Percentiles rank a stretch among this genome's conserved stretches.
Evolutionary conservation across 2,113 vertebrate species (phyloP).

Genomic region (Ciconia stormi): DNA sequence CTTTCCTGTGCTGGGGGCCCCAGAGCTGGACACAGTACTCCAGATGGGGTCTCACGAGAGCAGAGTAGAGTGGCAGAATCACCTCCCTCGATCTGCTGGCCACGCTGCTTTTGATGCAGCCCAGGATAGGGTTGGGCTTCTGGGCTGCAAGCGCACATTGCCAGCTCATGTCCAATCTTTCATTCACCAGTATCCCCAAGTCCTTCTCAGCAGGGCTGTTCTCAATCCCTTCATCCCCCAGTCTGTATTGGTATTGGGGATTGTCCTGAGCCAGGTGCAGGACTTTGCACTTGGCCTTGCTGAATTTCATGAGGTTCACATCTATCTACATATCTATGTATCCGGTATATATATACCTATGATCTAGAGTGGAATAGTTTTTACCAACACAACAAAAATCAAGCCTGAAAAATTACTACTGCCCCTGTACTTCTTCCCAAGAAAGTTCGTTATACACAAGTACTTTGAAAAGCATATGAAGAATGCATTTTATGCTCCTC

Average conservation of each 20-base stretch:
- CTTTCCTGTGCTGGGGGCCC: neutral
- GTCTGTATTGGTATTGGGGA: neutral
- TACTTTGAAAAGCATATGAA: neutral
- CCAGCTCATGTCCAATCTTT: neutral
- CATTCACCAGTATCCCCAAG: neutral
- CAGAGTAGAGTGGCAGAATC: neutral
- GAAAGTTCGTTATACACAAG: neutral
- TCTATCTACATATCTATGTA: neutral
- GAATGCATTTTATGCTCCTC: neutral
- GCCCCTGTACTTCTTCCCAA: neutral
- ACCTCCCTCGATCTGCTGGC: neutral
- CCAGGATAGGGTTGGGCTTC: neutral
- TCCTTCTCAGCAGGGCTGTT: neutral
- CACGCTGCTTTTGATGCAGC: neutral
- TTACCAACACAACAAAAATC: neutral
- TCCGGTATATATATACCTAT: neutral
- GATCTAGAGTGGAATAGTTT: neutral
- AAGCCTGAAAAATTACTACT: neutral
- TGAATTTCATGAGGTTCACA: neutral
- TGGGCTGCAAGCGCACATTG: neutral
- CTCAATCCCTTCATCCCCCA: neutral
- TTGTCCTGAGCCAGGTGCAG: neutral
- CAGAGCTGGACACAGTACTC: neutral
- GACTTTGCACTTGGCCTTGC: neutral
- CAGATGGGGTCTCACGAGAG: neutral